phyloP scores from a whole-genome alignment of 2,113 vertebrate genomes.

The Pachycephala philippinensis region DNA sequence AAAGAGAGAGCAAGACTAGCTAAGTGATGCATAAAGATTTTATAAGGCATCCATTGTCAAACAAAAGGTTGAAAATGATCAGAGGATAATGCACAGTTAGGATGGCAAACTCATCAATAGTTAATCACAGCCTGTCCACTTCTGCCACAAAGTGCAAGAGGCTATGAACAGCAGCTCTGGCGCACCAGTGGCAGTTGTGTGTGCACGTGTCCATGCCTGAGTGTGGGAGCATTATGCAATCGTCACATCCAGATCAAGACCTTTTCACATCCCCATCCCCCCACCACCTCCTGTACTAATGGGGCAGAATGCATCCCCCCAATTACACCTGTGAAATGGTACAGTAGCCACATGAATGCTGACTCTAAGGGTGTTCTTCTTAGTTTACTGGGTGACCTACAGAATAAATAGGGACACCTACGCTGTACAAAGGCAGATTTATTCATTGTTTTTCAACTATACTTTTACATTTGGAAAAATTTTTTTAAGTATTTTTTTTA shows the following conservation, averaged over 20 bases:
- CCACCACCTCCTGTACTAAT: too few species aligned
- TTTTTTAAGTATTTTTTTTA: not conserved
- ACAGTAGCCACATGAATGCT: not conserved
- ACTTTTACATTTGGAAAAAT: not conserved
- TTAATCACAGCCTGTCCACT: constrained; percentile 59
- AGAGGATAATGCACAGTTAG: constrained; percentile 59
- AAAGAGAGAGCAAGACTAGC: constrained; percentile 41
- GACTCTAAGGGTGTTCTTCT: constrained; percentile 8
- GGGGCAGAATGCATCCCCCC: not conserved
- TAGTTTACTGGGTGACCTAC: not conserved
- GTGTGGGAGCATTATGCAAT: not conserved
- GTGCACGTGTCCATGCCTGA: rapidly evolving
- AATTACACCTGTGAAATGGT: not conserved
- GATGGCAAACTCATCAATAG: constrained; percentile 62
- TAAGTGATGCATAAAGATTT: constrained; percentile 82
- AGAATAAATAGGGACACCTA: constrained; percentile 35
- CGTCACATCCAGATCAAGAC: not conserved
- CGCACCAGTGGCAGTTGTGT: not conserved
- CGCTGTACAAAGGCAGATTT: constrained; percentile 37
- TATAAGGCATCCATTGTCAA: constrained; percentile 75
- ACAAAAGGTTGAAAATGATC: constrained; percentile 50
- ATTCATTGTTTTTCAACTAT: constrained; percentile 21
- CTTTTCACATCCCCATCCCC: not conserved
- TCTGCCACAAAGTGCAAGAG: constrained; percentile 7
- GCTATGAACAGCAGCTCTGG: not conserved